A percentile compares a stretch with the other conserved stretches of the same genome.
Evolutionary conservation across 2,888 invertebrate genomes (phyloP).

Genomic region (Himalopsyche tibetana): DNA sequence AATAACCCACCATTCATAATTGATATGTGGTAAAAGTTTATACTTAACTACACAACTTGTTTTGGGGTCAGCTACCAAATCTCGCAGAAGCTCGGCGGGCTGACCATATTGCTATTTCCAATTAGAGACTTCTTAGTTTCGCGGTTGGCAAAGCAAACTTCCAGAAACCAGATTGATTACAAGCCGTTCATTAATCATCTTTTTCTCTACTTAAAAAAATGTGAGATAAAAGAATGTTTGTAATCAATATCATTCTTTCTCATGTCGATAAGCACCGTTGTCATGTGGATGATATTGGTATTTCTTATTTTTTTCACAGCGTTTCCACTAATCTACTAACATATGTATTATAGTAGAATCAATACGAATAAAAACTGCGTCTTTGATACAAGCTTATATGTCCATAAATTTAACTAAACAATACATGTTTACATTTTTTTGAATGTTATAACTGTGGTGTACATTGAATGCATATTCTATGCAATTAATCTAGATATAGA

Average conservation of each 20-base stretch:
- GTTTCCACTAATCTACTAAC: too few species aligned
- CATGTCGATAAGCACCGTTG: neutral
- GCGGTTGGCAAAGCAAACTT: neutral
- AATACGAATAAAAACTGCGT: too few species aligned
- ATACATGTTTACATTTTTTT: too few species aligned
- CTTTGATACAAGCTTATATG: too few species aligned
- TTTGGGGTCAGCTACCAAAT: slow-evolving; percentile 39
- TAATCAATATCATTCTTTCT: neutral
- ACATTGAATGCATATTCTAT: too few species aligned
- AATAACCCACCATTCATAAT: slow-evolving; percentile 60
- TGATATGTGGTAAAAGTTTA: slow-evolving; percentile 59
- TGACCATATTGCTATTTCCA: slow-evolving; percentile 44
- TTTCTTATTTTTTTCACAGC: too few species aligned
- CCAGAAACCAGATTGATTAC: slow-evolving; percentile 11
- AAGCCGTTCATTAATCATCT: slow-evolving; percentile 19
- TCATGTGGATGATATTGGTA: neutral
- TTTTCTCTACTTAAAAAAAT: neutral
- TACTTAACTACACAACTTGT: slow-evolving; percentile 13
- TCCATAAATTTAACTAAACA: too few species aligned
- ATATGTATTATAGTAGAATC: too few species aligned
- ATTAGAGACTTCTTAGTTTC: slow-evolving; percentile 32
- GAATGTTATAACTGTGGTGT: too few species aligned
- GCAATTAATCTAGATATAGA: too few species aligned
- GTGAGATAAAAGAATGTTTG: too few species aligned
- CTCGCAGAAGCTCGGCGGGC: slow-evolving; percentile 13